A percentile compares a stretch with the other conserved stretches of the same genome.
Conservation (phyloP, 2,797 vertebrate genomes). For the Gouania willdenowi region DNA sequence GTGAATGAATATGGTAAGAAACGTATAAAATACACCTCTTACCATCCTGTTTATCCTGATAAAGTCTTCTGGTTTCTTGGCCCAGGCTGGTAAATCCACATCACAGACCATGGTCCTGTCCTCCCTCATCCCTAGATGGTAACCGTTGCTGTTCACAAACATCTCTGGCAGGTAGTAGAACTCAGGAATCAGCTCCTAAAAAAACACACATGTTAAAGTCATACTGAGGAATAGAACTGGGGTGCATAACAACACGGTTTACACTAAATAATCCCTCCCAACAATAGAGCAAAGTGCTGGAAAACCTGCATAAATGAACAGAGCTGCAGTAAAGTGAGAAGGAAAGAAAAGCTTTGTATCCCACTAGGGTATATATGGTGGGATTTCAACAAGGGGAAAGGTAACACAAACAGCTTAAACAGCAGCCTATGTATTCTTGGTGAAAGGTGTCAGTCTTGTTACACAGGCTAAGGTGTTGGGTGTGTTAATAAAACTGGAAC, state of each 20-base stretch:
- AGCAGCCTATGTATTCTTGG: constrained; percentile 43
- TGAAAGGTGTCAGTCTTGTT: constrained; percentile 61
- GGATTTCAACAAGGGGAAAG: constrained; percentile 55
- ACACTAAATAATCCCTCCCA: constrained; percentile 1
- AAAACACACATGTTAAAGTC: not conserved
- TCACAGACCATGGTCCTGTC: constrained; percentile 85
- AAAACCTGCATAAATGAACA: constrained; percentile 12
- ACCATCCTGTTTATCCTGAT: constrained; percentile 98
- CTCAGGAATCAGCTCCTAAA: constrained; percentile 93
- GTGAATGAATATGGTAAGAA: no score
- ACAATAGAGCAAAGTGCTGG: constrained; percentile 11
- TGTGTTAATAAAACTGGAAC: constrained; percentile 64
- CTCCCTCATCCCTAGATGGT: constrained; percentile 88
- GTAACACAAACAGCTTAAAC: constrained; percentile 63
- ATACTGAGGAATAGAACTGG: constrained; percentile 14
- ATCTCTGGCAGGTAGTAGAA: constrained; percentile 98
- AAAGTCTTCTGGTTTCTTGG: constrained; percentile 95
- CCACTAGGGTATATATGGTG: constrained; percentile 45
- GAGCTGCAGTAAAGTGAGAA: not conserved
- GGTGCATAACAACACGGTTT: constrained; percentile 6
- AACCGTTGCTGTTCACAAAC: constrained; percentile 96
- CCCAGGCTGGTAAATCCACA: constrained; percentile 92
- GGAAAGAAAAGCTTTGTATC: constrained; percentile 9
- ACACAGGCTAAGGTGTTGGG: constrained; percentile 61
- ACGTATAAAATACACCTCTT: no score